These are phyloP conservation scores for Scopus umbretta DNA, from an alignment of 2,113 vertebrate species.

Conservation along the genomic window DNA sequence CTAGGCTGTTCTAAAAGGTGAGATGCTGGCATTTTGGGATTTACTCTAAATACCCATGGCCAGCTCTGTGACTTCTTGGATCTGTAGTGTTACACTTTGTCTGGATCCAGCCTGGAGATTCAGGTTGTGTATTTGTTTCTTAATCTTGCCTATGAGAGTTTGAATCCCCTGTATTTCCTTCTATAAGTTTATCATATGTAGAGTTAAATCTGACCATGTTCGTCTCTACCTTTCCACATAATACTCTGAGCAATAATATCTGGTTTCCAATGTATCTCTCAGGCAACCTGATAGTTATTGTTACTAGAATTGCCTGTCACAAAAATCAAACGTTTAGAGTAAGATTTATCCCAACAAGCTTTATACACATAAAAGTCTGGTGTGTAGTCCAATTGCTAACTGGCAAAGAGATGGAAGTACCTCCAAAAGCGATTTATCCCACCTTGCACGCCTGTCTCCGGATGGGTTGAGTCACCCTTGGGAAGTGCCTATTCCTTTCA, in stretches of 20 bases:
- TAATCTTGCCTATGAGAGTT: not conserved
- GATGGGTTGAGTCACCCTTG: not conserved
- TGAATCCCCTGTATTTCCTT: not conserved
- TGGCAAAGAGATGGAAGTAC: not conserved
- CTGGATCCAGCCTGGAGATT: not conserved
- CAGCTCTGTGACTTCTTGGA: not conserved
- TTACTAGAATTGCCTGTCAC: not conserved
- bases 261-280: not conserved
- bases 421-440: not conserved
- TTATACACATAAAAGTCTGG: not conserved
- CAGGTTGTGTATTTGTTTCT: not conserved
- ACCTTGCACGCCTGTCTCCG: fast-evolving
- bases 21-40: not conserved
- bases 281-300: not conserved
- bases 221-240: not conserved
- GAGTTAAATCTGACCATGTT: not conserved
- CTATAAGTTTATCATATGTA: not conserved
- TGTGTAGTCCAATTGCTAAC: not conserved
- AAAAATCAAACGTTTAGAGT: not conserved
- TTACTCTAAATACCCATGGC: not conserved
- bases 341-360: not conserved
- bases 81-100: not conserved
- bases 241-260: not conserved
- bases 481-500: not conserved
- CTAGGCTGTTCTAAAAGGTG: not conserved